Base-by-base conservation (phyloP, 2,888 invertebrate genomes). In the Amiota minor region DNA sequence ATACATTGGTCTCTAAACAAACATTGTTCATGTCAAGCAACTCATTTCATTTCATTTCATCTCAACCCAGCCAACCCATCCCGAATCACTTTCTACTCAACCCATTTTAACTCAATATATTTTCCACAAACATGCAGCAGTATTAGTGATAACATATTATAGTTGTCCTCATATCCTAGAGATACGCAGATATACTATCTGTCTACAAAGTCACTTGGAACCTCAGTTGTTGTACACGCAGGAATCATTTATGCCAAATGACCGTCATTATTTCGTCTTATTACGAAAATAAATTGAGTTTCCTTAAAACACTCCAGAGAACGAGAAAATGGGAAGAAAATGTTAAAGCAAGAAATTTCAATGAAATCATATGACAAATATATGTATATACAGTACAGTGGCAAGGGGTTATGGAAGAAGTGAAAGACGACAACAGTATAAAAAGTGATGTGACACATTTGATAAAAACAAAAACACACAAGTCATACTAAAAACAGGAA, bases 241-340 rank as follows among this genome's bases (percentile, higher is more conserved):
- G 59, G 74, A 75, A 74, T 81, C 82, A 79, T 83, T 86, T 84
- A 84, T 83, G 82, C 85, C 85, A 84, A 83, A 83, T 83, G 86
- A 86, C 83, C 86, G 84, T 84, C 83, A 83, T 83, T 83, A 83
- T 75, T 84, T 80, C 80, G 77, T 74, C 83, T 81, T 83, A 86
- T 84, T 86, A 83, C 85, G 77, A 78, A 83, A 83, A 83, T 86
- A 83, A 83, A 83, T 83, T 83, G 85, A 83, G 83, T 86, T 84
- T 81, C 77, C 86, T 83, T 73, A 84, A 84, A 84, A 77, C 71
- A 68, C 67, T 18, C 67, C 50, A 68, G 67, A 68, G 67, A 68
- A 47, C 10, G 23, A 6, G 11, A 12, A 59, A 59, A 59, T 35
- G 35, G 35, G 35, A 35, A 35, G 35, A 35, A 8, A 35, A 35